Conservation (phyloP, 1,140 invertebrate genomes). For the Bombus soroeensis region DNA sequence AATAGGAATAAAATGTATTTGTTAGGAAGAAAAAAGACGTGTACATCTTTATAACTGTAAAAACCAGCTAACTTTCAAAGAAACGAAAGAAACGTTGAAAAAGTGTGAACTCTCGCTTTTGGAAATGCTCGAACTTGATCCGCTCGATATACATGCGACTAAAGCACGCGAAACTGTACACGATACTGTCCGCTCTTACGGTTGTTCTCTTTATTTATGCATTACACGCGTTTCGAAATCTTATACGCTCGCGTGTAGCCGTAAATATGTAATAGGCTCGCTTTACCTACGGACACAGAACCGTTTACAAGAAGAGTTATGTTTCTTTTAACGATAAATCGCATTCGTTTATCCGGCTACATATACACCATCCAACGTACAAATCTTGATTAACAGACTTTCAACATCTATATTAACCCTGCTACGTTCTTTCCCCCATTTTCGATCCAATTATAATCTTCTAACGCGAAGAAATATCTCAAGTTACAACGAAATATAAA, state of each 20-base stretch:
- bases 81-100: neutral
- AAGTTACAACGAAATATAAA: no score
- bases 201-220: slow-evolving; percentile 49
- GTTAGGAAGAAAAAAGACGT: no score
- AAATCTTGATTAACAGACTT: neutral
- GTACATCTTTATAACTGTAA: no score
- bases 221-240: slow-evolving; percentile 50
- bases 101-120: neutral
- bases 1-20: no score
- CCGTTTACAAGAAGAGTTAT: slow-evolving; percentile 17
- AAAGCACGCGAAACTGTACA: neutral
- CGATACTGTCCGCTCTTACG: slow-evolving; percentile 11
- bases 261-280: slow-evolving; percentile 48
- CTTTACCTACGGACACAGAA: slow-evolving; percentile 23
- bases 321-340: slow-evolving; percentile 30
- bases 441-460: no score
- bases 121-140: neutral
- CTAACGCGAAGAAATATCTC: no score
- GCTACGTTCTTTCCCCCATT: neutral
- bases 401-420: neutral
- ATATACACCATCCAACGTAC: neutral
- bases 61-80: neutral
- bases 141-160: neutral
- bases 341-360: neutral
- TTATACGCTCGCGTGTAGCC: slow-evolving; percentile 41